These are phyloP conservation scores for Entomobrya proxima DNA, from an alignment of 2,888 invertebrate genomes.

Conservation along the genomic window DNA sequence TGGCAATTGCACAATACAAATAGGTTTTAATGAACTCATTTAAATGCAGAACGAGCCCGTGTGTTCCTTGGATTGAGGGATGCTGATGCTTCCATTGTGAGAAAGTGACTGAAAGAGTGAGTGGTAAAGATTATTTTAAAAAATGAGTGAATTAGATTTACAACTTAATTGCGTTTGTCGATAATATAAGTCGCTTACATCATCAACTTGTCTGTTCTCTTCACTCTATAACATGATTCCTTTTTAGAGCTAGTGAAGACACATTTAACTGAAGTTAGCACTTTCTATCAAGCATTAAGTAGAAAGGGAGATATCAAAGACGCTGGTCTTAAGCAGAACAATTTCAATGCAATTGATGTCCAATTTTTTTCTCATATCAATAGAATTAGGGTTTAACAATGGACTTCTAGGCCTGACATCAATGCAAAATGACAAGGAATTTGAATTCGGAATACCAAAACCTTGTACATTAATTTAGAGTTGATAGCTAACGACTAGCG, in stretches of 20 bases:
- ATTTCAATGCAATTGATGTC: constrained; percentile 52
- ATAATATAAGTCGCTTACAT: constrained; percentile 56
- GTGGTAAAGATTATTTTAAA: constrained; percentile 17
- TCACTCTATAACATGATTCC: neutral
- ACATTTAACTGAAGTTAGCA: no score
- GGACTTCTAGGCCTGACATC: neutral
- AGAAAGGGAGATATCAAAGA: neutral
- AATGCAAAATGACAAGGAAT: constrained; percentile 6
- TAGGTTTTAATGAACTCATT: constrained; percentile 55
- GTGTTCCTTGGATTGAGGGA: constrained; percentile 20
- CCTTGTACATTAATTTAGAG: neutral
- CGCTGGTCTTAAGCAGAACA: neutral
- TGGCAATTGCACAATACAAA: constrained; percentile 25
- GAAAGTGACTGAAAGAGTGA: constrained; percentile 43
- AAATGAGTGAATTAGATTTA: constrained; percentile 61
- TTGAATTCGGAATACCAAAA: neutral
- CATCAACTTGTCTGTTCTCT: constrained; percentile 42
- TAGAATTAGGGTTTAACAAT: constrained; percentile 1
- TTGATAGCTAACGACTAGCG: neutral
- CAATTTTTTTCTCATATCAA: constrained; percentile 22
- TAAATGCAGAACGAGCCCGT: constrained; percentile 54
- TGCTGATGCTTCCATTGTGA: constrained; percentile 18
- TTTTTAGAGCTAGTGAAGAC: neutral
- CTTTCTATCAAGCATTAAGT: neutral
- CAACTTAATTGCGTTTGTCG: constrained; percentile 60